Evolutionary conservation across 2,113 vertebrate species (phyloP), one percentile per base, ranked within the genome.

Genomic region (Tupaia chinensis): DNA sequence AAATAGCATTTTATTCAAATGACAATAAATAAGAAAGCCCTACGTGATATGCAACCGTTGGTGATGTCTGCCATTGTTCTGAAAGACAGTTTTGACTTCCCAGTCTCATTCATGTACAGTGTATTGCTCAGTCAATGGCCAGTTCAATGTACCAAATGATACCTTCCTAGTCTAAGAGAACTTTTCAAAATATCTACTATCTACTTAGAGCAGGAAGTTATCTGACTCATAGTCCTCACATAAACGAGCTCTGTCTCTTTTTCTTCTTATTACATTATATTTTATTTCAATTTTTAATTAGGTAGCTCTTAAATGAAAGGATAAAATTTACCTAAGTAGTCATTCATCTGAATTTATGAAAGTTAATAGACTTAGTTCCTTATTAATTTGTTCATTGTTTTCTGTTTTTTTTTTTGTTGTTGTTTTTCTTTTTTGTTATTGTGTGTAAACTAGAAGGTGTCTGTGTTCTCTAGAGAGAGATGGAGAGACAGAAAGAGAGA

Each of bases 1-100:
- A 95, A 78, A 81, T 34, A 70, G 12, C 12, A 94, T 86, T 94
- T 88, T 73, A 60, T 74, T 94, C 83, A 79, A 96, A 70, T 93
- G 2, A 69, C 25, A 82, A 78, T 91, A 53, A 54, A 44, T 66
- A 89, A 60, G 17, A 16, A 87, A 84, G 34, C 0, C 80, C 82
- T 3, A 13, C 22, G 61, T 69, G 83, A n/a, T 87, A 7, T 63
- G 22, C 54, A 80, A 66, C 2, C 63, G 25, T 86, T 80, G 7
- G 65, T 80, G 87, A 81, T 91, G 81, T 82, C 29, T 72, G 16
- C 10, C 9, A 34, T 77, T 61, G 3, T 61, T 68, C 34, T 68
- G 17, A 86, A 85, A 82, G 10, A 12, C 25, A 94, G 16, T 63
- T 84, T 94, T 94, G 32, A 84, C 73, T 89, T 20, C 58, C 44